phyloP scores from a whole-genome alignment of 2,113 vertebrate genomes.

The Engraulis encrasicolus region DNA sequence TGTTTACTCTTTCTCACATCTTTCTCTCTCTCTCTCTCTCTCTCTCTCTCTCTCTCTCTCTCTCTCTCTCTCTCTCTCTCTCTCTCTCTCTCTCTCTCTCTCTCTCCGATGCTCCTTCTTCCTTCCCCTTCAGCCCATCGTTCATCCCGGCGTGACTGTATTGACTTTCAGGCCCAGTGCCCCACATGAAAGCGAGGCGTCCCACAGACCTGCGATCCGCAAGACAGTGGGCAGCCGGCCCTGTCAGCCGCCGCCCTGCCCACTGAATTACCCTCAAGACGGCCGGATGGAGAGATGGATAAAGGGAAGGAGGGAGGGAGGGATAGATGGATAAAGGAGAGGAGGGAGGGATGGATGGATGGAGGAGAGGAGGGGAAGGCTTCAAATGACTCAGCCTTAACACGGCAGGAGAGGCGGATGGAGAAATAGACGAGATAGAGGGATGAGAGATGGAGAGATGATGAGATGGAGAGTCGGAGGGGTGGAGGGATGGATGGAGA shows the following conservation, averaged over 20 bases:
- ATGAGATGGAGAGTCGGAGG: not conserved
- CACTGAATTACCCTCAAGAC: slow-evolving; percentile 8
- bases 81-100: slow-evolving; percentile 24
- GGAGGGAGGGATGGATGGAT: not conserved
- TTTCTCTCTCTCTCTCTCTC: too few species aligned
- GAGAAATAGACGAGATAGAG: not conserved
- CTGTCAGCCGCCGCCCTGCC: not conserved
- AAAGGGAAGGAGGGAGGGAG: not conserved
- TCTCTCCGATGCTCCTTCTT: slow-evolving; percentile 34
- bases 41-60: not conserved
- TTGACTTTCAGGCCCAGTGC: slow-evolving; percentile 64
- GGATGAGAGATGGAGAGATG: too few species aligned
- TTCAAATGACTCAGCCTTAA: too few species aligned
- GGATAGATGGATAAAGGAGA: not conserved
- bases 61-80: not conserved
- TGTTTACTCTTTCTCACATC: not conserved
- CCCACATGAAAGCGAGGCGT: slow-evolving; percentile 70
- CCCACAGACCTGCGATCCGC: not conserved
- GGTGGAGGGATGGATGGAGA: not conserved
- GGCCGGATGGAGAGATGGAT: too few species aligned
- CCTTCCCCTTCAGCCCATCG: slow-evolving; percentile 59
- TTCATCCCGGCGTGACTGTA: slow-evolving; percentile 51
- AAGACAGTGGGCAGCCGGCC: slow-evolving; percentile 6
- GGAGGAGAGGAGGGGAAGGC: not conserved
- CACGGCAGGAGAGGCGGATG: too few species aligned